Evolutionary conservation across 2,797 vertebrate species (phyloP).

Genomic region (Ptychadena robeensis): DNA sequence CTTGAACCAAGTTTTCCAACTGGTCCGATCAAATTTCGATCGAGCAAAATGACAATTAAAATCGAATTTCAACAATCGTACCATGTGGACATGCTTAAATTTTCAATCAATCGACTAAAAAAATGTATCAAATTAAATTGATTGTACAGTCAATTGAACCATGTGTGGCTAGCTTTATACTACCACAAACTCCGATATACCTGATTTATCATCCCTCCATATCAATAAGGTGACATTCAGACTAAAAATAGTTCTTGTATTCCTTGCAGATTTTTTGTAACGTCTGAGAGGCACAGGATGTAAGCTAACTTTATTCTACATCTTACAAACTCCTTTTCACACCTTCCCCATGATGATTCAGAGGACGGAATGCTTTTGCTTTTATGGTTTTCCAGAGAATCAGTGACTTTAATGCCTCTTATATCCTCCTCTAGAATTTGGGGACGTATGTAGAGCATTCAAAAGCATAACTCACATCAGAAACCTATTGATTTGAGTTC

Average conservation of each 20-base stretch:
- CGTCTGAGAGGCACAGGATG: background rate
- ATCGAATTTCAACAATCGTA: too few species aligned
- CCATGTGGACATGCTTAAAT: too few species aligned
- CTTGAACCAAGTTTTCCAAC: too few species aligned
- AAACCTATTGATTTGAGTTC: slow-evolving; percentile 31
- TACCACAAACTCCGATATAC: background rate
- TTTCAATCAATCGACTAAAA: too few species aligned
- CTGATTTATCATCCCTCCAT: background rate
- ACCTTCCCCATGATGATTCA: background rate
- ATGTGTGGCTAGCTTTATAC: too few species aligned
- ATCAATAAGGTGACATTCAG: slow-evolving; percentile 8
- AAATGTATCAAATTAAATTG: too few species aligned
- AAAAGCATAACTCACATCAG: background rate
- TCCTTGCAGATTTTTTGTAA: background rate
- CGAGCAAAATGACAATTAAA: too few species aligned
- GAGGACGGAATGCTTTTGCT: background rate
- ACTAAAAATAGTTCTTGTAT: slow-evolving; percentile 21
- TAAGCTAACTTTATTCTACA: slow-evolving; percentile 21
- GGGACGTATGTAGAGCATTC: slow-evolving; percentile 1
- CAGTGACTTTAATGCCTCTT: background rate
- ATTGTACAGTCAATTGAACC: too few species aligned
- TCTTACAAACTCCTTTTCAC: background rate
- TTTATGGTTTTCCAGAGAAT: slow-evolving; percentile 3
- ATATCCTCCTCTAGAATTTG: background rate
- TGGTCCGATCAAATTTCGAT: too few species aligned